Evolutionary conservation across 2,797 vertebrate genomes (phyloP), one percentile per base, ranked within the genome.

Genomic region (Gymnoscopelus braueri): DNA sequence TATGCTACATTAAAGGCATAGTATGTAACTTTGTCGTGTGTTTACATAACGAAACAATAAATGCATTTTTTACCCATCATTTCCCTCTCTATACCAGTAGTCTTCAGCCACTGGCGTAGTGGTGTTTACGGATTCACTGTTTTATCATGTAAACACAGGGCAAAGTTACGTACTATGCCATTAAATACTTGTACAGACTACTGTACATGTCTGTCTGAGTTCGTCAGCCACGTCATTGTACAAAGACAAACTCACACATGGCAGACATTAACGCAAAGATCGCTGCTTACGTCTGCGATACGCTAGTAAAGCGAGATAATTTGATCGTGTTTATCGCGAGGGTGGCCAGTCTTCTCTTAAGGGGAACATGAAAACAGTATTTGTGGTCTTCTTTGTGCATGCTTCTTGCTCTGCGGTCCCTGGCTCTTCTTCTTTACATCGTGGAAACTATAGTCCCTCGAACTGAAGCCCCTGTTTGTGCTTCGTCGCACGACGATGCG

Each of bases 161-260:
- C 7, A 44, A 44, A 44, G 39, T 10, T 9, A 44, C 39, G 9
- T 9, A 44, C 1, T 44, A 44, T 44, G 8, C 39, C 39, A 44
- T 44, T 44, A 44, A 95, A 95, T 94, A 96, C 84, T 94, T 88
- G 87, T 87, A 91, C 87, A 90, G 89, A 72, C 76, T 77, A 67
- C n/a, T n/a, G n/a, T n/a, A n/a, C 47, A 35, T 64, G 48, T 54
- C 63, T 88, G 77, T 70, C 61, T 64, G 65, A 60, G 90, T 88
- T 90, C 84, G 81, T 77, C 87, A 66, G 67, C 52, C 87, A 87
- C 81, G 74, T 54, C 69, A 62, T 67, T 62, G 24, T 67, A 32
- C 66, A 44, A 81, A 74, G 71, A 71, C 60, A 83, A 74, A 65
- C 24, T 67, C 63, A 66, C 53, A 65, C 65, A 63, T 44, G 61